Evolutionary conservation across 2,888 invertebrate species (phyloP), one percentile per base, ranked within the genome.

Genomic region (Acleris sparsana): DNA sequence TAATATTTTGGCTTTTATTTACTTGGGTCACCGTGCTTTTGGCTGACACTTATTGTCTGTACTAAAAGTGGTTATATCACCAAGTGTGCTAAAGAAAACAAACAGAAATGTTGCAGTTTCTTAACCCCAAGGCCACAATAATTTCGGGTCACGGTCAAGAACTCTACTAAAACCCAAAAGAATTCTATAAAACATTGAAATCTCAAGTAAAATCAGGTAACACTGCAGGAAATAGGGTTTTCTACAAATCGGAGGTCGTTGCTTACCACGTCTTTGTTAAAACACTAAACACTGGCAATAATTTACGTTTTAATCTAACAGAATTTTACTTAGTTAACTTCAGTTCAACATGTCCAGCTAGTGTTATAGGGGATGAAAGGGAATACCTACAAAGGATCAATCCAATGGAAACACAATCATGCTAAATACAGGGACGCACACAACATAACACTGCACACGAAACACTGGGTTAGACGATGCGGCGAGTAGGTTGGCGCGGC

Each of bases 401-500:
- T 46, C n/a, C n/a, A n/a, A 46, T 46, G 6, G 6, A 16, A 46
- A 46, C 46, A 46, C n/a, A 46, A 46, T 17, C 39, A 39, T 39
- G 39, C 39, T 39, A 46, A 5, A n/a, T 7, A 46, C 17, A 46
- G 46, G 58, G 39, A 59, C 18, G 48, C 58, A 59, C 48, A 33
- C 33, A 59, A 59, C 57, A 59, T 11, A 51, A 29, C 55, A 55
- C 62, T 56, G n/a, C 9, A 55, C 33, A 18, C 59, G 39, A 52
- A 53, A 56, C 11, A n/a, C 63, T 25, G 44, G 39, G 56, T 52
- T 57, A 39, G 3, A 43, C 65, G 68, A 56, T 52, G 62, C 49
- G 62, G 53, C 53, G 48, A 29, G 63, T n/a, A 13, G 25, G 55
- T 49, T 46, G 58, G 71, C 71, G 55, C 70, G 71, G 72, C 70